Percentiles rank a stretch among this genome's conserved stretches.
Conservation (phyloP, 2,888 invertebrate genomes). For the Apoderus coryli region DNA sequence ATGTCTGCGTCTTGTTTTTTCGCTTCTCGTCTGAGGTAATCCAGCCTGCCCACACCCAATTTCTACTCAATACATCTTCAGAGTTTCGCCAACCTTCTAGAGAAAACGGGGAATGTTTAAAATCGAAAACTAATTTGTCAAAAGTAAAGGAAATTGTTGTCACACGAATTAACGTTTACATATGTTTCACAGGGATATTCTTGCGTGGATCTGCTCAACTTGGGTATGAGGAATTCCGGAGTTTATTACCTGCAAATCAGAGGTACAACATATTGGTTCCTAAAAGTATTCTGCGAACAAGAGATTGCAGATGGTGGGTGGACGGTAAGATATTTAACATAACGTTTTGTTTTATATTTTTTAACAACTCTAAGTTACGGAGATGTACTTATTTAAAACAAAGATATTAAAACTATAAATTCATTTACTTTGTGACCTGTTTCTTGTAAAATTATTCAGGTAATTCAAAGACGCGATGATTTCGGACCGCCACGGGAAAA, state of each 20-base stretch:
- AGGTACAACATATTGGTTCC: conserved; percentile 85
- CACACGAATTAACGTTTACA: background rate
- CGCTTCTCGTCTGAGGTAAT: too few species aligned
- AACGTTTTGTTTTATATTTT: too few species aligned
- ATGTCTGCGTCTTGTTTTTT: too few species aligned
- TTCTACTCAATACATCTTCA: too few species aligned
- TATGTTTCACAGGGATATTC: conserved; percentile 60
- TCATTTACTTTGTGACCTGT: too few species aligned
- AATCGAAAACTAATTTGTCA: conserved; percentile 1
- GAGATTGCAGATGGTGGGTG: conserved; percentile 81
- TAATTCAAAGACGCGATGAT: conserved; percentile 80
- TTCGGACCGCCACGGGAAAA: conserved; percentile 78
- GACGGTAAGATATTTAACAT: conserved; percentile 76
- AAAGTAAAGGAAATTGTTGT: background rate
- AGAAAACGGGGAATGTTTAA: too few species aligned
- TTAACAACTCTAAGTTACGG: too few species aligned
- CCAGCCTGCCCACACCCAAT: too few species aligned
- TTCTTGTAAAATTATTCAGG: conserved; percentile 48
- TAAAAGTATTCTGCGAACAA: conserved; percentile 84
- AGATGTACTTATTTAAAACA: too few species aligned
- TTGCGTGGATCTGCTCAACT: conserved; percentile 71
- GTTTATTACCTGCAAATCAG: conserved; percentile 82
- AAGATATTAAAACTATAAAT: too few species aligned
- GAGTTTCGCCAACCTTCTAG: too few species aligned
- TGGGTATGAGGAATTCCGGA: conserved; percentile 75